phyloP scores from a whole-genome alignment of 2,888 invertebrate genomes.

The Platerodrilus igneus region DNA sequence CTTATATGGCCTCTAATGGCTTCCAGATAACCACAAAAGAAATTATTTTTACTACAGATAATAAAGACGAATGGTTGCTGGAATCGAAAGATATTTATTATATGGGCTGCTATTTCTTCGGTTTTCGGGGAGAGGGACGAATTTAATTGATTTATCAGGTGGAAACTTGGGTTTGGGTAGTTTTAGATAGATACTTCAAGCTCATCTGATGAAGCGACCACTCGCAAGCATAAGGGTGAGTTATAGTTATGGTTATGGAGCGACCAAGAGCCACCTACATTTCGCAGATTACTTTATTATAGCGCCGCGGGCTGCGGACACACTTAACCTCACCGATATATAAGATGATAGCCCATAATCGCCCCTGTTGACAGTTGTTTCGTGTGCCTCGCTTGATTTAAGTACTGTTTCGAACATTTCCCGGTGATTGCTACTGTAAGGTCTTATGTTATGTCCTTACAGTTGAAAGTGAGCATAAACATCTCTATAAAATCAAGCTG shows the following conservation, averaged over 20 bases:
- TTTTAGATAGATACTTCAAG: constrained; percentile 38
- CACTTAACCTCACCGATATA: constrained; percentile 46
- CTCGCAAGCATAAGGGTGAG: constrained; percentile 37
- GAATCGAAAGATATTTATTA: constrained; percentile 36
- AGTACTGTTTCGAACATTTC: constrained; percentile 39
- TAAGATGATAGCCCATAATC: constrained; percentile 47
- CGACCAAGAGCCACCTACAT: constrained; percentile 42
- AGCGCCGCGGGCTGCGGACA: constrained; percentile 41
- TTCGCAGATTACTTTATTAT: constrained; percentile 49
- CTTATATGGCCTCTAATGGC: constrained; percentile 41
- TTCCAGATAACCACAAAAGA: constrained; percentile 35
- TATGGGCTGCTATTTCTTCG: constrained; percentile 31
- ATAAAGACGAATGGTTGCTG: constrained; percentile 39
- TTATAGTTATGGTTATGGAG: constrained; percentile 49
- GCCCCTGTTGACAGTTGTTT: constrained; percentile 45
- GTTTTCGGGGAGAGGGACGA: constrained; percentile 18
- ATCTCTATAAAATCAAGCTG: no score
- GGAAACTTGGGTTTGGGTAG: constrained; percentile 40
- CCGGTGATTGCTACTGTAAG: constrained; percentile 38
- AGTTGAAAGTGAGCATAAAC: no score
- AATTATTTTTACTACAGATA: constrained; percentile 36
- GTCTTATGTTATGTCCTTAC: no score
- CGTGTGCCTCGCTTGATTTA: constrained; percentile 44
- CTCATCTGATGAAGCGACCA: constrained; percentile 34
- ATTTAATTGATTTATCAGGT: constrained; percentile 47